phyloP scores from a whole-genome alignment of 1,140 invertebrate species.

The Lutraria rhynchaena region DNA sequence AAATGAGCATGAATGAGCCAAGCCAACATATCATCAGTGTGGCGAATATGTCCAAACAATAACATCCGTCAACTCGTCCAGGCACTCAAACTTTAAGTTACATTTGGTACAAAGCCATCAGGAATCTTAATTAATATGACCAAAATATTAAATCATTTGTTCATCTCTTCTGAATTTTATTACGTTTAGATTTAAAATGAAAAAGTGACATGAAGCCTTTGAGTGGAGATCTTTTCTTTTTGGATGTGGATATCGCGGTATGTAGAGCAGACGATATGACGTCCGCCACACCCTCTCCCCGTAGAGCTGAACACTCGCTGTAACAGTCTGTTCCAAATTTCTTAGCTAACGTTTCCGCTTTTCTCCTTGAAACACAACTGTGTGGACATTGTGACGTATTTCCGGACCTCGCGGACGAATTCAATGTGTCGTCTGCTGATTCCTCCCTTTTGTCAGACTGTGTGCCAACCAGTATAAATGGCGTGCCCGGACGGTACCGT shows the following conservation, averaged over 20 bases:
- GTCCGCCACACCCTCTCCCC: constrained; percentile 77
- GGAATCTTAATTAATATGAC: no score
- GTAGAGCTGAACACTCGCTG: constrained; percentile 95
- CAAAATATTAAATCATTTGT: no score
- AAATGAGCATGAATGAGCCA: no score
- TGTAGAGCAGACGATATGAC: constrained; percentile 80
- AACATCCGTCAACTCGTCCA: no score
- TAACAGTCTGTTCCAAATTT: constrained; percentile 90
- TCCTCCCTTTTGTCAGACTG: constrained; percentile 75
- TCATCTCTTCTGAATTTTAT: no score
- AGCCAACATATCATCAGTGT: no score
- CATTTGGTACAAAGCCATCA: no score
- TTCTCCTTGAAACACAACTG: constrained; percentile 86
- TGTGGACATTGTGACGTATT: background rate
- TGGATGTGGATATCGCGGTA: constrained; percentile 84
- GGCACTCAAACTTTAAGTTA: no score
- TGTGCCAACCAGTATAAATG: constrained; percentile 90
- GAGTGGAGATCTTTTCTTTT: constrained; percentile 59
- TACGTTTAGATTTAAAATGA: background rate
- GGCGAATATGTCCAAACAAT: no score
- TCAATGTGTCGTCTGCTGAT: constrained; percentile 86
- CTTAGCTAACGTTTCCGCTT: constrained; percentile 89
- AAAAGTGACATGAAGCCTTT: background rate
- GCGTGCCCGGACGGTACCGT: constrained; percentile 90
- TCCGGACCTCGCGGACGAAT: constrained; percentile 91